Evolutionary conservation across 1,140 invertebrate species (phyloP), one percentile per base, ranked within the genome.

Genomic region (Acromyrmex heyeri): DNA sequence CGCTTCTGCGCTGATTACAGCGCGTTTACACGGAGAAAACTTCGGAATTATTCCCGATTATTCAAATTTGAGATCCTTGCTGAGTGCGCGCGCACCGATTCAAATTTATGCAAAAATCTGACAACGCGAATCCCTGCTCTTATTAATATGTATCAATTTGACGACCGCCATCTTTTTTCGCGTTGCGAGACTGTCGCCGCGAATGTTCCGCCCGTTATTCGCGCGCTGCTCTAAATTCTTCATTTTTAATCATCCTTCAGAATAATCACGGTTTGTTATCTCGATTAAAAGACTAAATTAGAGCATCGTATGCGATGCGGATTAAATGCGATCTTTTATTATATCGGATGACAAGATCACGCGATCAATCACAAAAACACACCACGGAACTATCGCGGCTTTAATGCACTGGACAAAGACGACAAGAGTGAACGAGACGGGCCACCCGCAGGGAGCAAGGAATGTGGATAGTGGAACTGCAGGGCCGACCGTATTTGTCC

Each of bases 391-490:
- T 93, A 94, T 95, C 93, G 89, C 91, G 93, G 16, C 89, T 89
- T 93, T 94, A 94, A 94, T 93, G 93, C 88, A 91, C 87, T 83
- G 75, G 89, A 93, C 91, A 87, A 88, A 91, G 91, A 92, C 89
- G 87, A 88, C 91, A 90, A 91, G 91, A 91, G 89, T 83, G 90
- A 89, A 92, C 90, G 90, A 92, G 91, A 90, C 88, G 93, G 76
- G 87, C 95, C 94, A 93, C 94, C 94, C 94, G 94, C 95, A 87
- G 94, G 88, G 95, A 94, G 90, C 85, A 69, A 89, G 94, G 94
- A 95, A 95, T 95, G 95, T 95, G 94, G 94, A 95, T 94, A 94
- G 95, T 95, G 93, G 92, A 95, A 95, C 92, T 94, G 90, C 91
- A 92, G 93, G 90, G 88, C 75, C 91, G 91, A 78, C 86, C 34